Conservation (phyloP, 2,888 invertebrate species). For the Sminthurides aquaticus region DNA sequence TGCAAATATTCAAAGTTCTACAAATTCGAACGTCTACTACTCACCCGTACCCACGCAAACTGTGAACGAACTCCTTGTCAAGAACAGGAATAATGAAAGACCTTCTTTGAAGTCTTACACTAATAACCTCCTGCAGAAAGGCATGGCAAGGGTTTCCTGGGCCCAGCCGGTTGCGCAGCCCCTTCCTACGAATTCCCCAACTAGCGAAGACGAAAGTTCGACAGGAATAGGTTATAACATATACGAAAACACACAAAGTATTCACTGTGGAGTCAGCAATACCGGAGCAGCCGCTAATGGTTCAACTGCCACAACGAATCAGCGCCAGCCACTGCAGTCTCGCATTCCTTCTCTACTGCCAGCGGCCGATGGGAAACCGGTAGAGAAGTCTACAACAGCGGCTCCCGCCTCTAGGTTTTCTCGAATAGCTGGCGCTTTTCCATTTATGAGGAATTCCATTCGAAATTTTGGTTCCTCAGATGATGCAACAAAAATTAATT, state of each 20-base stretch:
- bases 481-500: background rate
- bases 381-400: conserved; percentile 27
- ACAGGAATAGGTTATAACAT: background rate
- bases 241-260: background rate
- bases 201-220: conserved; percentile 18
- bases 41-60: conserved; percentile 31
- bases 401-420: background rate
- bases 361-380: conserved; percentile 20
- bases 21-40: conserved; percentile 37
- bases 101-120: conserved; percentile 22
- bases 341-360: background rate
- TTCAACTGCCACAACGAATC: conserved; percentile 3
- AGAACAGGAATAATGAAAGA: conserved; percentile 23
- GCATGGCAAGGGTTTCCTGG: conserved; percentile 37
- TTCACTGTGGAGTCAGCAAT: conserved; percentile 29
- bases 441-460: conserved; percentile 38
- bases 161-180: conserved; percentile 40
- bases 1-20: conserved; percentile 28
- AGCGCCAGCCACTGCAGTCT: background rate
- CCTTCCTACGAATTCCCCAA: conserved; percentile 29
- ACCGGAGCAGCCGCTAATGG: conserved; percentile 25
- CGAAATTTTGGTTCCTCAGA: conserved; percentile 13
- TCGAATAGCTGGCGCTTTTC: conserved; percentile 35
- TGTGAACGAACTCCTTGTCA: conserved; percentile 21
- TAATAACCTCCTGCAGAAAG: conserved; percentile 31